phyloP scores from a whole-genome alignment of 2,888 invertebrate genomes.

The Protophormia terraenovae region DNA sequence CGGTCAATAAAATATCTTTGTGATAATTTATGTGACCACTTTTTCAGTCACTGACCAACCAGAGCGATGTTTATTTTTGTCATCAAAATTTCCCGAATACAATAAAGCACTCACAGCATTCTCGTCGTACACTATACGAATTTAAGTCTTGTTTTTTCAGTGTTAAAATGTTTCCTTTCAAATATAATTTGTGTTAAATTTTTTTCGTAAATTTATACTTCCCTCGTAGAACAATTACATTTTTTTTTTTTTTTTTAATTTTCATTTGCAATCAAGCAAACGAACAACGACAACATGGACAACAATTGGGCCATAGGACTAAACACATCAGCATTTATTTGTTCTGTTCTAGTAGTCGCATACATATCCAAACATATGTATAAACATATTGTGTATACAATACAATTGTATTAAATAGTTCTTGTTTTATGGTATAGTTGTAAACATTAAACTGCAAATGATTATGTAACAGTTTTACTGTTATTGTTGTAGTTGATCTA shows the following conservation, averaged over 20 bases:
- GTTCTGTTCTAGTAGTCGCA: background rate
- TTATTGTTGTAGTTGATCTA: conserved; percentile 47
- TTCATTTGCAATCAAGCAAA: conserved; percentile 24
- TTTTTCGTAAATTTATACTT: background rate
- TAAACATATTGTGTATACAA: background rate
- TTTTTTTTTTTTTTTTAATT: background rate
- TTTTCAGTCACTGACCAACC: no score
- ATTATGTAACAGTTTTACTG: conserved; percentile 58
- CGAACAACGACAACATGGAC: background rate
- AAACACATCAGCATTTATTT: conserved; percentile 51
- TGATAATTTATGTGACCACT: no score
- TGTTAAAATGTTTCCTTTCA: no score
- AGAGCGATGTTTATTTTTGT: no score
- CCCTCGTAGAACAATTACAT: background rate
- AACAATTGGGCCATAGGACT: conserved; percentile 41
- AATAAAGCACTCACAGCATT: no score
- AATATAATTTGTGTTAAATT: no score
- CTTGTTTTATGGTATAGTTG: background rate
- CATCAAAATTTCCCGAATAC: no score
- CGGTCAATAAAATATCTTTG: no score
- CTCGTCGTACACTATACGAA: no score
- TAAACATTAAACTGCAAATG: conserved; percentile 48
- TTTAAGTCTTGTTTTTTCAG: no score
- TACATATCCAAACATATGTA: background rate
- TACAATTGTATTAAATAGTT: conserved; percentile 21